Base-by-base conservation (phyloP, 2,888 invertebrate species). In the Suillia variegata region DNA sequence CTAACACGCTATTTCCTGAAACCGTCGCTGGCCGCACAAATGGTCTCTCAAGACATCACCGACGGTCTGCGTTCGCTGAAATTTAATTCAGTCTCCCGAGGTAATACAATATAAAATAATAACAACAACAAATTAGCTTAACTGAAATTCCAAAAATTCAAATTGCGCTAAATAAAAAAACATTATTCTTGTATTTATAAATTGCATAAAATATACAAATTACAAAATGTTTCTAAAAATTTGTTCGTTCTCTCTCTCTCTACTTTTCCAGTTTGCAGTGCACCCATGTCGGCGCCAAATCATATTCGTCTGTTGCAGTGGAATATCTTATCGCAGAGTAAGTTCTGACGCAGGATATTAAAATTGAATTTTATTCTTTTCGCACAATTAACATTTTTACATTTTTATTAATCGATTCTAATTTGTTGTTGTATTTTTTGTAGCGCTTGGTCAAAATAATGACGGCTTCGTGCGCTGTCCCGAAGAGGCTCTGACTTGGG, bases 401-500 rank as follows among this genome's bases (percentile, higher is more conserved):
- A n/a, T n/a, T n/a, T 8, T 55, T 52, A 51, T 50, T 51, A 49
- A 12, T 18, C 22, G 21, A 53, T 34, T 58, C 18, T 24, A 48
- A 47, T 59, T 55, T 13, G 24, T 48, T 20, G 22, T 20, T 20
- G 26, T 13, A 10, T 61, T 61, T 42, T 33, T 62, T 64, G 69
- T 70, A 91, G 91, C 89, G 60, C 82, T 92, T 62, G 89, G 90
- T 18, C 85, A 86, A 71, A 85, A 86, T 71, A 88, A 88, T 69
- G 91, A 91, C 78, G 88, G 88, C 70, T 91, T 91, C 78, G 87
- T 88, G 3, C 83, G 85, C 54, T 90, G 91, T 77, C 90, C 91
- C 2, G 83, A 85, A 18, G 87, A 87, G 74, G 90, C 90, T 1
- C 80, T 92, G 61, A 85, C 87, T 49, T 91, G 91, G 91, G 84